Percentiles rank a stretch among this genome's conserved stretches.
Conservation (phyloP, 1,140 invertebrate genomes). For the Pentalonia nigronervosa region DNA sequence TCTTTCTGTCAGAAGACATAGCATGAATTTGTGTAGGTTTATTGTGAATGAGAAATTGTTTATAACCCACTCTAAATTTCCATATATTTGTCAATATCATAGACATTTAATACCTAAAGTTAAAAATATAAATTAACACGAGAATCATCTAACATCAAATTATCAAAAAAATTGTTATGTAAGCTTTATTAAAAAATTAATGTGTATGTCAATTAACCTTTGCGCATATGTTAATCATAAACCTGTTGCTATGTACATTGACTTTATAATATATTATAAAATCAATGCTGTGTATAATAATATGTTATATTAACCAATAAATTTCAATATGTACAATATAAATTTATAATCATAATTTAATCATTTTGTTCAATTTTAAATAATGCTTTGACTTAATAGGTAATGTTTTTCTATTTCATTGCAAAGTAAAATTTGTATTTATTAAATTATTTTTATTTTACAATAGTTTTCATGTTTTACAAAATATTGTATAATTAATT, state of each 20-base stretch:
- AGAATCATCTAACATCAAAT: background rate
- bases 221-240: background rate
- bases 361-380: background rate
- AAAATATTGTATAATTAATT: too few species aligned
- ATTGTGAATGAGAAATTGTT: background rate
- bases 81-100: slow-evolving; percentile 37
- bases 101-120: slow-evolving; percentile 27
- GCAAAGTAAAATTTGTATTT: too few species aligned
- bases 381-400: background rate
- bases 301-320: background rate
- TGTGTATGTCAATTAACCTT: background rate
- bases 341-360: background rate
- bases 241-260: too few species aligned
- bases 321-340: background rate
- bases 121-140: background rate
- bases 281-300: background rate
- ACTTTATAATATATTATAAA: too few species aligned
- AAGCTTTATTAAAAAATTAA: background rate
- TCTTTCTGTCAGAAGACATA: slow-evolving; percentile 35
- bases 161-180: background rate
- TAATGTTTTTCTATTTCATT: background rate
- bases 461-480: too few species aligned
- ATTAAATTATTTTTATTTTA: too few species aligned
- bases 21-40: background rate
- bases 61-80: background rate